A percentile compares a stretch with the other conserved stretches of the same genome.
Conservation (phyloP, 1,140 invertebrate genomes). For the Caerostris extrusa region DNA sequence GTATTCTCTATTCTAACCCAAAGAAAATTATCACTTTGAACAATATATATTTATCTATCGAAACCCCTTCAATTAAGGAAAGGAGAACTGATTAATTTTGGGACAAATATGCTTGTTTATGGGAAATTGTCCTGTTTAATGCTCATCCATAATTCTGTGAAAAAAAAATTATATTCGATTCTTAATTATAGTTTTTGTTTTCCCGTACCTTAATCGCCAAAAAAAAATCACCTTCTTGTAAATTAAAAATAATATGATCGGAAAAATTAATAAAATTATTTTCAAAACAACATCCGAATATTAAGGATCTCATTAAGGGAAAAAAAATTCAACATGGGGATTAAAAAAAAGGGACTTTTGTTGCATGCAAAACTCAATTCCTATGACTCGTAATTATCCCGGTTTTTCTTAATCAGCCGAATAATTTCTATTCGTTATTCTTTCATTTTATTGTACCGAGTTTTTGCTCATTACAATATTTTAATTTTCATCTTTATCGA, state of each 20-base stretch:
- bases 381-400: not conserved
- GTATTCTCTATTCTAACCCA: not conserved
- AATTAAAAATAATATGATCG: not conserved
- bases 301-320: not conserved
- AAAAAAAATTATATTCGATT: not conserved
- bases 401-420: not conserved
- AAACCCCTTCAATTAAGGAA: not conserved
- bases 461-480: conserved; percentile 43
- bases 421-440: not conserved
- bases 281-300: not conserved
- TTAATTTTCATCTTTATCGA: conserved; percentile 59
- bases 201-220: too few relatives aligned
- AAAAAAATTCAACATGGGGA: not conserved
- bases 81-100: not conserved
- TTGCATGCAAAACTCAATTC: not conserved
- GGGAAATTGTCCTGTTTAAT: not conserved
- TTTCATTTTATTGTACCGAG: not conserved
- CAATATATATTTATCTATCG: not conserved
- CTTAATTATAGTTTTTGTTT: not conserved
- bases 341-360: not conserved
- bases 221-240: not conserved
- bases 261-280: conserved; percentile 26
- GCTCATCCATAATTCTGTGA: not conserved
- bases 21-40: not conserved
- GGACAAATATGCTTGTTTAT: not conserved